A percentile compares a stretch with the other conserved stretches of the same genome.
These are phyloP conservation scores for Halcyon senegalensis DNA, from an alignment of 2,113 vertebrate species.

Conservation along the genomic window DNA sequence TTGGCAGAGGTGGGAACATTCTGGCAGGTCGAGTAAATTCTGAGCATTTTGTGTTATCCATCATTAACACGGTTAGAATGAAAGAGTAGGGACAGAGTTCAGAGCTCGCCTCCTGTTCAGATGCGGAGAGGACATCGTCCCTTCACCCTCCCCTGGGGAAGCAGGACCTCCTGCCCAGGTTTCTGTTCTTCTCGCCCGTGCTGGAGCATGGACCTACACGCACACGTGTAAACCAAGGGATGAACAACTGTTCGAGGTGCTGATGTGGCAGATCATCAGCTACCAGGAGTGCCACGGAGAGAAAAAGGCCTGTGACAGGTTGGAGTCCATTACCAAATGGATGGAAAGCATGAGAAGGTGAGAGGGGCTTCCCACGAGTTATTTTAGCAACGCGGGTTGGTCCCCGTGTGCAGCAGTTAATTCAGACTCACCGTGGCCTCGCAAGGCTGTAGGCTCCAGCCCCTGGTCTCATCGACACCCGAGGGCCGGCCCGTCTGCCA, in stretches of 20 bases:
- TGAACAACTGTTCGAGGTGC: neutral
- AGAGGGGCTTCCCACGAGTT: neutral
- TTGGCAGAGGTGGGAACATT: neutral
- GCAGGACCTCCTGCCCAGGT: neutral
- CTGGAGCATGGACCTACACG: neutral
- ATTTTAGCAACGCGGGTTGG: neutral
- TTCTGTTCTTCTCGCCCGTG: neutral
- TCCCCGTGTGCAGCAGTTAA: neutral
- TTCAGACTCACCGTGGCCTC: neutral
- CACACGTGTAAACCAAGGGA: neutral
- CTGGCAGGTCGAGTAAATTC: neutral
- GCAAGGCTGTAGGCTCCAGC: neutral
- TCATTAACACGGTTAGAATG: neutral
- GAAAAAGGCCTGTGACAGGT: neutral
- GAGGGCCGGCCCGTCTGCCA: neutral
- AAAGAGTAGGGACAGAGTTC: neutral
- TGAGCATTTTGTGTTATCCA: neutral
- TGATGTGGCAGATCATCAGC: constrained; percentile 22
- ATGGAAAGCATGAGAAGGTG: neutral
- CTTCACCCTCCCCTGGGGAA: neutral
- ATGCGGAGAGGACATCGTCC: fast-evolving
- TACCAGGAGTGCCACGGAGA: neutral
- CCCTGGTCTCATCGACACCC: neutral
- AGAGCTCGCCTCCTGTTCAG: neutral
- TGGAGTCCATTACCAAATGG: constrained; percentile 12